Percentiles rank a stretch among this genome's conserved stretches.
phyloP scores from a whole-genome alignment of 2,888 invertebrate genomes.

The Drosophila peninsularis region DNA sequence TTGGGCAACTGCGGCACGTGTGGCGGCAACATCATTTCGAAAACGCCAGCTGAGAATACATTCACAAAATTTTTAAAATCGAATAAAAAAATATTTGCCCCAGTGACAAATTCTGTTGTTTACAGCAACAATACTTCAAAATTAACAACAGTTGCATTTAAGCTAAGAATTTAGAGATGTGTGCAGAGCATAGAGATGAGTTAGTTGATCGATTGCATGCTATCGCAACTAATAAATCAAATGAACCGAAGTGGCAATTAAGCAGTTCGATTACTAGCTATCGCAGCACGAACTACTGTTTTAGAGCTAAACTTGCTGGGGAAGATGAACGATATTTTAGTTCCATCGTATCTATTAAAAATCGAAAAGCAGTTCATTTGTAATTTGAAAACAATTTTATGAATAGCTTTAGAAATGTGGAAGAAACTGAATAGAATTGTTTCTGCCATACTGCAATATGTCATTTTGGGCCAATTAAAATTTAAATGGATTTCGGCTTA shows the following conservation, averaged over 20 bases:
- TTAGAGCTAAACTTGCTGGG: no score
- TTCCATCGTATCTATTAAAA: not conserved
- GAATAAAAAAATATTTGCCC: constrained; percentile 9
- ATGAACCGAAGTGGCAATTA: not conserved
- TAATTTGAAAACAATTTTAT: no score
- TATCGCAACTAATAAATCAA: not conserved
- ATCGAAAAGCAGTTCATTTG: not conserved
- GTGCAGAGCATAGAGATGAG: not conserved
- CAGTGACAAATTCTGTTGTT: constrained; percentile 26
- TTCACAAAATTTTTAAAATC: constrained; percentile 33
- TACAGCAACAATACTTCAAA: not conserved
- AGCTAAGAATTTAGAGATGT: not conserved
- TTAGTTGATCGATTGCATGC: not conserved
- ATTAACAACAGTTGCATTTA: not conserved
- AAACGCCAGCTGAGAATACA: constrained; percentile 48
- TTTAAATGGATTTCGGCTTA: constrained; percentile 22
- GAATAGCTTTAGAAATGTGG: not conserved
- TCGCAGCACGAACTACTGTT: no score
- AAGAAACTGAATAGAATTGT: not conserved
- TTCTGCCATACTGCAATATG: constrained; percentile 5
- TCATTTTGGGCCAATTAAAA: constrained; percentile 47
- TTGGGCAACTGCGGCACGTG: constrained; percentile 70
- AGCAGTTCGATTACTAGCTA: not conserved
- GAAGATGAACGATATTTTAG: not conserved
- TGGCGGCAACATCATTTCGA: constrained; percentile 50